Conservation (phyloP, 2,888 invertebrate species). For the Escarpia spicata region DNA sequence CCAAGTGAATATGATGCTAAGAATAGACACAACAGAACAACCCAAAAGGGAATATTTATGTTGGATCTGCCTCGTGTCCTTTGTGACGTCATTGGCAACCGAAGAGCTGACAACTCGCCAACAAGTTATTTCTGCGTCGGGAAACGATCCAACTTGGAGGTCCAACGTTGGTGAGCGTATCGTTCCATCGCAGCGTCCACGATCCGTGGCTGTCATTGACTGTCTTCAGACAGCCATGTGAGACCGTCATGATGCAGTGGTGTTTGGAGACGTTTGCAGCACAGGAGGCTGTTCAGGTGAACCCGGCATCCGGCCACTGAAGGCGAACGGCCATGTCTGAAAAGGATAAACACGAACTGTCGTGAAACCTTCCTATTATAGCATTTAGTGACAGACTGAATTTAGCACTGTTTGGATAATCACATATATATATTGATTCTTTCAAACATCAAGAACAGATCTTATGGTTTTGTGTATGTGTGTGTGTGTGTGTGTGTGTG, state of each 20-base stretch:
- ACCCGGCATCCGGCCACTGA: slow-evolving; percentile 40
- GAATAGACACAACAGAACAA: neutral
- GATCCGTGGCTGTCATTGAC: neutral
- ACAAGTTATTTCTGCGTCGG: neutral
- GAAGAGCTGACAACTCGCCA: neutral
- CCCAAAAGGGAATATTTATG: neutral
- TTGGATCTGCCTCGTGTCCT: neutral
- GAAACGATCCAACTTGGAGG: neutral
- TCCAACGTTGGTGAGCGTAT: neutral
- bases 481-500: too few species aligned
- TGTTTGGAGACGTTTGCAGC: neutral
- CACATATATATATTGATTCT: neutral
- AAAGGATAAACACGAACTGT: slow-evolving; percentile 23
- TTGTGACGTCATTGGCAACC: neutral
- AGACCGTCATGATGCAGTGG: neutral
- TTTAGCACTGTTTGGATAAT: neutral
- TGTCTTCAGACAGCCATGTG: neutral
- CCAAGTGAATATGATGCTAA: neutral
- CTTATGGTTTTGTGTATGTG: neutral
- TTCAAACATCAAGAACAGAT: neutral
- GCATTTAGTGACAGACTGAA: neutral
- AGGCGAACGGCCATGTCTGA: slow-evolving; percentile 49
- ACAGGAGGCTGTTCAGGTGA: neutral
- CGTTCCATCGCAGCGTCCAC: neutral
- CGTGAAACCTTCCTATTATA: neutral